Conservation (phyloP, 2,797 vertebrate species). For the Loriculus beryllinus region DNA sequence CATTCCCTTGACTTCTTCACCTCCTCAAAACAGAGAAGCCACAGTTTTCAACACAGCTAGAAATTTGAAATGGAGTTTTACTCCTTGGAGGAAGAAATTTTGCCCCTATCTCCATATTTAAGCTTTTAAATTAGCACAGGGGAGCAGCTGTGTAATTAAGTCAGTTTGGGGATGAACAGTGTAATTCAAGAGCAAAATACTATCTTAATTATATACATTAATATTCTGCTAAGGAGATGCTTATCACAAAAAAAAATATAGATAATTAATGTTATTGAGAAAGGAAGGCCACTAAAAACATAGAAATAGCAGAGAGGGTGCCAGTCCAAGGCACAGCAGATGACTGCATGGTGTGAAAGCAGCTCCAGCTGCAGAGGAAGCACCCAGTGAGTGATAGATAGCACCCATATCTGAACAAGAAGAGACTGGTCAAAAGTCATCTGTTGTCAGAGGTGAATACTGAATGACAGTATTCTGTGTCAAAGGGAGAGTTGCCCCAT, state of each 20-base stretch:
- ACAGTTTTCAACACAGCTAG: not conserved
- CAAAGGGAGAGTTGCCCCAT: not conserved
- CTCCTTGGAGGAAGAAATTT: constrained; percentile 15
- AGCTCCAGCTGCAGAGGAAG: constrained; percentile 24
- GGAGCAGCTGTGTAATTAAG: constrained; percentile 46
- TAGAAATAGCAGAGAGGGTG: not conserved
- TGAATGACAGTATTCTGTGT: not conserved
- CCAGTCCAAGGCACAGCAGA: not conserved
- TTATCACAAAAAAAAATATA: not conserved
- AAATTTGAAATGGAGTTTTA: constrained; percentile 8
- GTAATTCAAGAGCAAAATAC: constrained; percentile 22
- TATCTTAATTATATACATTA: constrained; percentile 52
- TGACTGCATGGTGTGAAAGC: not conserved
- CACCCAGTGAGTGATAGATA: fast-evolving
- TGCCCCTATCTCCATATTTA: not conserved
- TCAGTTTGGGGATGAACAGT: constrained; percentile 35
- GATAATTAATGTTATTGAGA: not conserved
- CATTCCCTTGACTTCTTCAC: not conserved
- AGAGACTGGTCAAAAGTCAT: not conserved
- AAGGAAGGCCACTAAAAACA: not conserved
- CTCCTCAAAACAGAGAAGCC: not conserved
- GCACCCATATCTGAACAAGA: not conserved
- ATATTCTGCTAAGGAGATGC: constrained; percentile 42
- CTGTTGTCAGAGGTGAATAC: not conserved
- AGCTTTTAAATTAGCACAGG: constrained; percentile 35